Evolutionary conservation across 2,888 invertebrate genomes (phyloP).

Genomic region (Chloroclystis v-ata): DNA sequence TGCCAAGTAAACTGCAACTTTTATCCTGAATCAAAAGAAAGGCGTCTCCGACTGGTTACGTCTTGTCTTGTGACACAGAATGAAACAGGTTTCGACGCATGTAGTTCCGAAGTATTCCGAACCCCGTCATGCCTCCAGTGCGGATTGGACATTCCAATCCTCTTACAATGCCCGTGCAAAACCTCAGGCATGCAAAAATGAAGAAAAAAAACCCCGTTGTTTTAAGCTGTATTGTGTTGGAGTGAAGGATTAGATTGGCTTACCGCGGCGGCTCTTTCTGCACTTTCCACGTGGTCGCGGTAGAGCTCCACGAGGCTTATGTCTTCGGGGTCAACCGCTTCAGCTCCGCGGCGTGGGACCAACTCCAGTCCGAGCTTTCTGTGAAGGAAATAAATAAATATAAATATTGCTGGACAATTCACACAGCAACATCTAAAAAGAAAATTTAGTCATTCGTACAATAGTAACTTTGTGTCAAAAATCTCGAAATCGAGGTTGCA

Average conservation of each 20-base stretch:
- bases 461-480: no score
- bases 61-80: slow-evolving; percentile 25
- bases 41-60: slow-evolving; percentile 19
- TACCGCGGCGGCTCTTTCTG: slow-evolving; percentile 86
- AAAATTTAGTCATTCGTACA: no score
- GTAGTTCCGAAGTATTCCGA: slow-evolving; percentile 25
- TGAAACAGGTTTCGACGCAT: slow-evolving; percentile 25
- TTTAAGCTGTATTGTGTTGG: slow-evolving; percentile 6
- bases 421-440: no score
- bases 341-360: slow-evolving; percentile 92
- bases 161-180: slow-evolving; percentile 27
- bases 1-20: slow-evolving; percentile 11
- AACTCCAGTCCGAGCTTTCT: slow-evolving; percentile 95
- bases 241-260: slow-evolving; percentile 40
- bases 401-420: no score
- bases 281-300: slow-evolving; percentile 86
- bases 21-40: slow-evolving; percentile 19
- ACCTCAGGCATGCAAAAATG: slow-evolving; percentile 23
- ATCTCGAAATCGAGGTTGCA: no score
- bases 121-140: slow-evolving; percentile 23
- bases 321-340: slow-evolving; percentile 93
- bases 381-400: slow-evolving; percentile 37
- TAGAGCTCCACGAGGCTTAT: slow-evolving; percentile 94
- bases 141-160: slow-evolving; percentile 29
- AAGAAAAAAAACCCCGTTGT: slow-evolving; percentile 14